Percentiles rank a stretch among this genome's conserved stretches.
Conservation (phyloP, 2,113 vertebrate species). For the human (Homo sapiens) region DNA sequence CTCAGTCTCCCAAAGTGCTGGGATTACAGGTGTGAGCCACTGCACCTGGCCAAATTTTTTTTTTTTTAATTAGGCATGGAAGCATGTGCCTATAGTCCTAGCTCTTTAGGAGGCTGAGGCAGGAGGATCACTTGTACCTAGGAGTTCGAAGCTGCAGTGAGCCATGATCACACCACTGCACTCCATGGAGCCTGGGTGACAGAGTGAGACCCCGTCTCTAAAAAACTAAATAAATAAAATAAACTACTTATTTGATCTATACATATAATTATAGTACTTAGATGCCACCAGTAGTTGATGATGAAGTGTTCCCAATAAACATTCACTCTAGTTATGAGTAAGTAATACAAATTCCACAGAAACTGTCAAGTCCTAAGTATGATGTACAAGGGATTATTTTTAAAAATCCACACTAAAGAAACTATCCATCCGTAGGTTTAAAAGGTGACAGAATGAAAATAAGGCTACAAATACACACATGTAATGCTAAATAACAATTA, state of each 20-base stretch:
- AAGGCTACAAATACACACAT: constrained; percentile 2
- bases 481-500: neutral
- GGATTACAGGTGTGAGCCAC: too few species aligned
- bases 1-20: too few species aligned
- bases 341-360: neutral
- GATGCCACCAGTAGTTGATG: neutral
- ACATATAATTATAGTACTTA: neutral
- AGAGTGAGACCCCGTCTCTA: too few species aligned
- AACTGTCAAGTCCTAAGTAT: constrained; percentile 3
- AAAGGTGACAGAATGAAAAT: neutral
- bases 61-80: too few species aligned
- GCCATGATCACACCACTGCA: too few species aligned
- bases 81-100: too few species aligned
- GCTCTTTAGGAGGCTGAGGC: too few species aligned
- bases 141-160: too few species aligned
- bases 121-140: too few species aligned
- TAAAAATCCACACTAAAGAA: constrained; percentile 12
- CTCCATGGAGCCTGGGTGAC: too few species aligned
- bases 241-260: neutral
- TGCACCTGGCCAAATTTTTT: too few species aligned
- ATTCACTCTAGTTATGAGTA: constrained; percentile 24
- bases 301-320: neutral
- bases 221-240: too few species aligned
- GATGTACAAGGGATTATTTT: neutral
- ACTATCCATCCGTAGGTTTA: neutral